A percentile compares a stretch with the other conserved stretches of the same genome.
These are phyloP conservation scores for Amiota communis DNA, from an alignment of 2,888 invertebrate species.

Conservation along the genomic window DNA sequence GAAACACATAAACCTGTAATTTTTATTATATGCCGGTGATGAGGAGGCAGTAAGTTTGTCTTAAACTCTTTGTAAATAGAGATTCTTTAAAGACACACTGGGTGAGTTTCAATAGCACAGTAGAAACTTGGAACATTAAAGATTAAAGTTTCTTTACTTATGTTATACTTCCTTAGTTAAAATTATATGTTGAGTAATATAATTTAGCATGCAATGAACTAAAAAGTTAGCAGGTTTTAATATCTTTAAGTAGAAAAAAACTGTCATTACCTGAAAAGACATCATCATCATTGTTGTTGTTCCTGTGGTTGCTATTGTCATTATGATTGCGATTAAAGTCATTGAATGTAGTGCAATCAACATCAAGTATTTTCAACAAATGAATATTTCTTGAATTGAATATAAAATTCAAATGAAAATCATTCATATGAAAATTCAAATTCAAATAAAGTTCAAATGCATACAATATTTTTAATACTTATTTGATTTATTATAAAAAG, in stretches of 20 bases:
- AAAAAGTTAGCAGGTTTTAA: neutral
- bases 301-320: no score
- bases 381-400: neutral
- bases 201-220: slow-evolving; percentile 24
- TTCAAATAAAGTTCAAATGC: neutral
- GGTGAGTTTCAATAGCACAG: slow-evolving; percentile 5
- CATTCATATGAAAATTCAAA: neutral
- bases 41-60: neutral
- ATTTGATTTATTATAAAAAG: neutral
- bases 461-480: neutral
- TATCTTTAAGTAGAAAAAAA: slow-evolving; percentile 17
- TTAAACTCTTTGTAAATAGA: no score
- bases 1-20: slow-evolving; percentile 24
- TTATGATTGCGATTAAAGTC: no score
- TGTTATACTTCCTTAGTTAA: neutral
- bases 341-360: no score
- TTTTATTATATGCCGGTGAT: neutral
- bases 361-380: neutral
- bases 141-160: neutral
- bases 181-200: neutral
- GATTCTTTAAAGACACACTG: neutral
- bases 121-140: neutral
- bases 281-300: no score
- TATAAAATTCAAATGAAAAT: no score
- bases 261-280: slow-evolving; percentile 3